Conservation (phyloP, 2,113 vertebrate genomes). For the Microcebus griseorufus region DNA sequence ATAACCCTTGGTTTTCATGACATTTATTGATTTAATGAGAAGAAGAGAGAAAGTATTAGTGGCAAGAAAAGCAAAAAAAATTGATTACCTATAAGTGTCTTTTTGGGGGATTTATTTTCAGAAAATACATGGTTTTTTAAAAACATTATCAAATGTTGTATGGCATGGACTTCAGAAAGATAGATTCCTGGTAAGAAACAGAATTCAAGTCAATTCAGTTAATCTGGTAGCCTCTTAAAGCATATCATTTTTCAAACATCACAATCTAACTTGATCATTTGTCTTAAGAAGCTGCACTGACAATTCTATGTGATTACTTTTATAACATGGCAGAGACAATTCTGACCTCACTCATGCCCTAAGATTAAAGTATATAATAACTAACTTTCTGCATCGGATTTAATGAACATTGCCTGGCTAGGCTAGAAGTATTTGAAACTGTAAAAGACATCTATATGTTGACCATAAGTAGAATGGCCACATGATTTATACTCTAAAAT, state of each 20-base stretch:
- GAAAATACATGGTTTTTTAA: neutral
- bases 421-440: neutral
- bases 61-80: neutral
- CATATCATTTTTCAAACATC: neutral
- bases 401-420: neutral
- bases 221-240: no score
- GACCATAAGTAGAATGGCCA: neutral
- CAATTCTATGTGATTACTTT: neutral
- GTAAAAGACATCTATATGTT: neutral
- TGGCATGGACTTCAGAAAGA: neutral
- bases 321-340: neutral
- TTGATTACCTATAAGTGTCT: neutral
- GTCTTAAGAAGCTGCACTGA: neutral
- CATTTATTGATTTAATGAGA: neutral
- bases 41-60: neutral
- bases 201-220: neutral
- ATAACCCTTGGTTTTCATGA: neutral
- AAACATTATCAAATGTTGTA: neutral
- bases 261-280: neutral
- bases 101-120: neutral
- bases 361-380: neutral
- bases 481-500: neutral
- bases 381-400: neutral
- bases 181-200: neutral
- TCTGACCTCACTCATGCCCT: neutral